These are phyloP conservation scores for Cercopithecus mona DNA, from an alignment of 2,113 vertebrate species.

Conservation along the genomic window DNA sequence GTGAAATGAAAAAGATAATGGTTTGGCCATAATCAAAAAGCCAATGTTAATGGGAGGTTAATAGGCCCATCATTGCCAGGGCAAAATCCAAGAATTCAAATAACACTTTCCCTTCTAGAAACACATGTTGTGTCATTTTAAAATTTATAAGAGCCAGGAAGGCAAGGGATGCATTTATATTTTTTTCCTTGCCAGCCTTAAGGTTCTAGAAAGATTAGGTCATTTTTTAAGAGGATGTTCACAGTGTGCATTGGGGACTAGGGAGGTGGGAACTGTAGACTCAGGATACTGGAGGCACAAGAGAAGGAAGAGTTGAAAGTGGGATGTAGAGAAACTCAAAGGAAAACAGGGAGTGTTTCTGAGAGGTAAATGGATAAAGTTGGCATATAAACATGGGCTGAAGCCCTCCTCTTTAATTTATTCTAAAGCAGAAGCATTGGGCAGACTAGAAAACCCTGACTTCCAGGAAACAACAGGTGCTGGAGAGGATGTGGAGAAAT, in stretches of 20 bases:
- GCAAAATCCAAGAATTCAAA: slow-evolving; percentile 51
- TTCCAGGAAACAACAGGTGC: too few relatives aligned
- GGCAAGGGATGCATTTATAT: not conserved
- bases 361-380: not conserved
- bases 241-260: not conserved
- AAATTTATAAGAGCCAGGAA: not conserved
- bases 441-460: not conserved
- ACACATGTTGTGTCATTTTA: not conserved
- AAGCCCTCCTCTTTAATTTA: not conserved
- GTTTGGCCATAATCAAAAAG: slow-evolving; percentile 27
- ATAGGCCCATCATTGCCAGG: not conserved
- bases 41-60: slow-evolving; percentile 49
- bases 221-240: slow-evolving; percentile 32
- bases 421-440: not conserved
- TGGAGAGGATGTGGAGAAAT: too few relatives aligned
- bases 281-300: not conserved
- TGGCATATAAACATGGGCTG: not conserved
- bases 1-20: slow-evolving; percentile 37
- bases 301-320: not conserved
- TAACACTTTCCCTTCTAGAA: slow-evolving; percentile 45
- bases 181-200: slow-evolving; percentile 39
- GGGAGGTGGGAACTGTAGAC: not conserved
- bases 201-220: slow-evolving; percentile 55
- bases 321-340: not conserved
- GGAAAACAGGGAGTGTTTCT: not conserved